These are phyloP conservation scores for Pteromalus puparum DNA, from an alignment of 1,140 invertebrate species.

Conservation along the genomic window DNA sequence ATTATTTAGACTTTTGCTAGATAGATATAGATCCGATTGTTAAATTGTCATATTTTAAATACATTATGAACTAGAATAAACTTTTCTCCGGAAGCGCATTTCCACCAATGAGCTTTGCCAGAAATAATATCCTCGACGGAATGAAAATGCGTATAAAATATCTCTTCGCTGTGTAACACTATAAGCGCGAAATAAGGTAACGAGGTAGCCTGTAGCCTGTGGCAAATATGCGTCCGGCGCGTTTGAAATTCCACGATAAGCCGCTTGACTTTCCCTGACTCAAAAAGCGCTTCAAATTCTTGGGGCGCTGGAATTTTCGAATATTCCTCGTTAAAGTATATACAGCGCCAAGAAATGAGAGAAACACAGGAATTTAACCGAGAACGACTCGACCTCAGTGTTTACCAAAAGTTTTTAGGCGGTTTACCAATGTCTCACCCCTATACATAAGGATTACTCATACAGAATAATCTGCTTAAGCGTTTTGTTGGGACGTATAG, in stretches of 20 bases:
- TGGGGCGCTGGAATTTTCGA: constrained; percentile 5
- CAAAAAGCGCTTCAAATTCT: constrained; percentile 28
- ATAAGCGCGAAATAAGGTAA: neutral
- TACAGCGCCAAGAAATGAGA: no score
- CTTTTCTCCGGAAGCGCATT: no score
- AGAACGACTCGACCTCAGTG: neutral
- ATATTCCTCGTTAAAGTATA: constrained; percentile 27
- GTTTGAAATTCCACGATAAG: constrained; percentile 28
- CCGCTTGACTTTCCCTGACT: neutral
- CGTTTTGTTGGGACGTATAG: neutral
- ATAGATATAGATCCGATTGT: no score
- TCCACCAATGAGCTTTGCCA: no score
- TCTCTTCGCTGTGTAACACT: neutral
- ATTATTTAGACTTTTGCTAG: neutral
- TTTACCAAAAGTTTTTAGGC: neutral
- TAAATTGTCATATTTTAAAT: no score
- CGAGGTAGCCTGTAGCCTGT: neutral
- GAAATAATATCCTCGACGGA: no score
- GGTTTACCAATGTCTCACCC: no score
- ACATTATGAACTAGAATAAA: no score
- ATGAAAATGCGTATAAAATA: neutral
- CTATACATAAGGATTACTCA: constrained; percentile 6
- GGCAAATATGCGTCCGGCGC: constrained; percentile 13
- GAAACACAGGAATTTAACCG: no score
- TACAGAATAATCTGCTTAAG: constrained; percentile 30